A percentile compares a stretch with the other conserved stretches of the same genome.
Conservation (phyloP, 1,140 invertebrate genomes). For the Lordiphosa collinella region DNA sequence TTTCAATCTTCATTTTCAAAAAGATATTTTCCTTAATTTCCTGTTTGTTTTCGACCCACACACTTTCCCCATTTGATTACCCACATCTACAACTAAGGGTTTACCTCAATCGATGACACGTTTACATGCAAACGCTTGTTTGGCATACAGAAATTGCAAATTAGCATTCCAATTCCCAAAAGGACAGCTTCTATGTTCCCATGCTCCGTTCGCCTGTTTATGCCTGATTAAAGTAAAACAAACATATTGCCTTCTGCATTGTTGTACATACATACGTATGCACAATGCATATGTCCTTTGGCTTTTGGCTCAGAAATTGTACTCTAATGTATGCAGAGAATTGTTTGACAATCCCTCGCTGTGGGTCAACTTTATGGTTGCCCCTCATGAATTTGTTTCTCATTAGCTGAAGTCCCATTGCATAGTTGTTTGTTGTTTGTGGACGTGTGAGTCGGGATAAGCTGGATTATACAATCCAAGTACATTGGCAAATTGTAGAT, state of each 20-base stretch:
- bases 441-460: constrained; percentile 4
- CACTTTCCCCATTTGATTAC: not conserved
- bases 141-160: not conserved
- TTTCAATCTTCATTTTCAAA: too few species aligned
- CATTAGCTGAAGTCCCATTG: not conserved
- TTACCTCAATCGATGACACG: not conserved
- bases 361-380: not conserved
- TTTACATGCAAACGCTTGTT: not conserved
- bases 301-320: not conserved
- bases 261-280: not conserved
- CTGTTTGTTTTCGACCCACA: not conserved
- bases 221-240: constrained; percentile 12
- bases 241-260: constrained; percentile 1
- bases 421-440: not conserved
- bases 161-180: constrained; percentile 3
- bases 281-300: not conserved
- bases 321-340: constrained; percentile 2
- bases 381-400: constrained; percentile 2
- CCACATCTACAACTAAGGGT: too few species aligned
- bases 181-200: not conserved
- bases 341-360: constrained; percentile 1
- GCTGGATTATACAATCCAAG: not conserved
- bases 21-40: not conserved
- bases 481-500: constrained; percentile 5
- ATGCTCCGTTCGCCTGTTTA: not conserved